Evolutionary conservation across 2,113 vertebrate species (phyloP), one percentile per base, ranked within the genome.

Genomic region (Zonotrichia leucophrys): DNA sequence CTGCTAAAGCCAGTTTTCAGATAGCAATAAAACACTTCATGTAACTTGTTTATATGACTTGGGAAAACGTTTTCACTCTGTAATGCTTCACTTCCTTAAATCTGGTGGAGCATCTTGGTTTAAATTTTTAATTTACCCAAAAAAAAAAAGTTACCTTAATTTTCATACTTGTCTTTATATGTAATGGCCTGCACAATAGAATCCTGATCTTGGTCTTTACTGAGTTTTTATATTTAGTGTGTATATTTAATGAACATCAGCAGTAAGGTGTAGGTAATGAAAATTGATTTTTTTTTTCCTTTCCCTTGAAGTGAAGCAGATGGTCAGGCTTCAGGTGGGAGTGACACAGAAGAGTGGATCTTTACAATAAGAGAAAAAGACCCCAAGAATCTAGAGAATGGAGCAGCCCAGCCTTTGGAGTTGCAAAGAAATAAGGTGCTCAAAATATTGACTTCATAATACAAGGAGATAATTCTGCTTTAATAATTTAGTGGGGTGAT

Each of bases 321-420:
- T 17, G 98, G 97, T 74, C 98, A 99, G 77, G 98, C 98, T 16
- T 98, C 99, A 10, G 99, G 98, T 74, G 98, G 98, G 37, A 97
- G 97, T 10, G 98, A 99, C 55, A 90, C 98, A 18, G 97, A 93
- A 58, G 97, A 98, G 56, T 99, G 99, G 99, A 98, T 98, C 94
- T 99, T 99, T 92, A 99, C 99, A 49, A 99, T 99, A 97, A 97
- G 95, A 95, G 98, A 99, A 95, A 98, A 98, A 82, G 98, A 99
- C 89, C 98, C 98, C 44, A 98, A 98, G 67, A 98, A 97, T 80
- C 64, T 99, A 22, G 98, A 98, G 89, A 99, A 99, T 11, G 99
- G 98, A 90, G 97, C 98, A 41, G 96, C 98, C 11, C 98, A 98
- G 92, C 97, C 94, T 5, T 97, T 97, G 5, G 98, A 98, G 63